Base-by-base conservation (phyloP, 2,113 vertebrate species). In the Odontesthes bonariensis region DNA sequence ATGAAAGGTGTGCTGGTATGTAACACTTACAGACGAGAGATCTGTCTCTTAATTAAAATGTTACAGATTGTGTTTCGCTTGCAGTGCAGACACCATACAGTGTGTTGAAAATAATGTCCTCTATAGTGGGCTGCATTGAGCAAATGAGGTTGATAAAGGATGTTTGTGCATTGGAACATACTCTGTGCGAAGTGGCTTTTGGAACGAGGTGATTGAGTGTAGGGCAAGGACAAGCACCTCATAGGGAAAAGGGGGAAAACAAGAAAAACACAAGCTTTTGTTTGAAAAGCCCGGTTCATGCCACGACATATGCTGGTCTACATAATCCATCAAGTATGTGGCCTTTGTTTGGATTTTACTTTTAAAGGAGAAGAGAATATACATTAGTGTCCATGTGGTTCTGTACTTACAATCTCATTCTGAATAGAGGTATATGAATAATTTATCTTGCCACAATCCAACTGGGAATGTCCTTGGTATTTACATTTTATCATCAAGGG, bases 401-500 rank as follows among this genome's bases (percentile, higher is more conserved):
- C 83, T 90, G 87, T 89, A 86, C 87, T 91, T 86, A 77, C 87
- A 91, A 89, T 90, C 78, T 87, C 84, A 91, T 87, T 86, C 75
- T 88, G 91, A 89, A 90, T 84, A 87, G 83, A 90, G 74, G 72
- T 79, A 38, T 89, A 94, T 94, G 92, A 94, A 94, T 94, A 90
- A 95, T 94, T 92, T 91, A 94, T 94, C 91, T 81, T 67, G 69
- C 83, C 88, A 92, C 81, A 87, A 88, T 93, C 91, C 90, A 90
- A 90, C 91, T 88, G 87, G 89, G 88, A 88, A 86, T 70, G 87
- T 91, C 93, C 93, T 93, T 95, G 93, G 86, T 92, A 94, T 95
- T 94, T 94, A 93, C 92, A 94, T 94, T 93, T 93, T 92, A 92
- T 93, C 93, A 90, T 93, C 93, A 93, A 94, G 92, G 92, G 87